These are phyloP conservation scores for Tricholaema leucomelas DNA, from an alignment of 2,113 vertebrate species.

Conservation along the genomic window DNA sequence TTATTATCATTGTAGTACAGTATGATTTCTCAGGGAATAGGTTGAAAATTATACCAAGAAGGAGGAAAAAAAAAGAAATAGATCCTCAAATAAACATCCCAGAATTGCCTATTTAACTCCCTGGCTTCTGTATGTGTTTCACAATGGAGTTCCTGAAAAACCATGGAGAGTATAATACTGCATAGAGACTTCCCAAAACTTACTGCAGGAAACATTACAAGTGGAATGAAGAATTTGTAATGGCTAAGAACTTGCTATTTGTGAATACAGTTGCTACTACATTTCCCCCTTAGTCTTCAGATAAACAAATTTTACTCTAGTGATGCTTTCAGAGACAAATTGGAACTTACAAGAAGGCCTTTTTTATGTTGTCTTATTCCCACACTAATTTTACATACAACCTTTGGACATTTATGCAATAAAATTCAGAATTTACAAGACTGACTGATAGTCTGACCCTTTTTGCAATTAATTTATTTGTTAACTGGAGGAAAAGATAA, in stretches of 20 bases:
- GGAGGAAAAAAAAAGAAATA: not conserved
- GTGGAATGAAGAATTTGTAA: not conserved
- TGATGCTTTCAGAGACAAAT: not conserved
- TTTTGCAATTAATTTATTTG: not conserved
- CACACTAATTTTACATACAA: slow-evolving; percentile 3
- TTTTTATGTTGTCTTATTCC: not conserved
- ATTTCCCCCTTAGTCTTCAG: not conserved
- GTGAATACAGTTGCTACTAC: not conserved
- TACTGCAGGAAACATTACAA: not conserved
- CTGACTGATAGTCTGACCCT: not conserved
- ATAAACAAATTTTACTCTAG: slow-evolving; percentile 14
- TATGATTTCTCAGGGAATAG: not conserved
- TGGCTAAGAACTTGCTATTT: not conserved
- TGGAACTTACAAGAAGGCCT: slow-evolving; percentile 3
- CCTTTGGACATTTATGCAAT: not conserved
- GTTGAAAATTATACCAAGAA: not conserved
- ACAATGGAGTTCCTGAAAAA: not conserved
- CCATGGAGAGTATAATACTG: not conserved
- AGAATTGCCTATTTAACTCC: not conserved
- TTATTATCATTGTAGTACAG: not conserved
- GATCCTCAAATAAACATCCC: not conserved
- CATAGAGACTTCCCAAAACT: not conserved
- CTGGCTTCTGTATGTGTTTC: not conserved
- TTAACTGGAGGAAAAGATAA: slow-evolving; percentile 5
- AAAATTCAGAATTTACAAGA: not conserved